Base-by-base conservation (phyloP, 2,888 invertebrate genomes). In the Agrotis ipsilon region DNA sequence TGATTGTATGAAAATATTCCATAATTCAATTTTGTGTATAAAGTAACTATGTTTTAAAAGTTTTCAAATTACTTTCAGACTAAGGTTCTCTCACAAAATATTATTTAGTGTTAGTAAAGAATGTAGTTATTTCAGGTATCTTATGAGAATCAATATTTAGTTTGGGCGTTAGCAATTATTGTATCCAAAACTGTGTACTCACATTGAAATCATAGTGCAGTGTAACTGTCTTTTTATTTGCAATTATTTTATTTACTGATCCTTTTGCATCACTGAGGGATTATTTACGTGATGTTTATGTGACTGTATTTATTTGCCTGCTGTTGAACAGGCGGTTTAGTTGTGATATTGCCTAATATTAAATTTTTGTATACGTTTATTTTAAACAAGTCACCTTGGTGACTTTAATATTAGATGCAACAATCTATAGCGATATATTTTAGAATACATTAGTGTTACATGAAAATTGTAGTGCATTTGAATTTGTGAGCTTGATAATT, bases 311-410 rank as follows among this genome's bases (percentile, higher is more conserved):
- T 94, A 94, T 93, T 94, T 90, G 90, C 88, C 93, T 93, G 92
- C 89, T 60, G 68, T 74, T 59, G 61, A 82, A 80, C 92, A 88
- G 94, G 93, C 85, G 86, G 89, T 95, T 96, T 94, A 95, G 96
- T 96, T 96, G 96, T 96, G 96, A 96, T 96, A 96, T 96, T 93
- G 94, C 90, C 90, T 94, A 94, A 93, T 93, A 87, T 94, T 90
- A 94, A 93, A 89, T 90, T 93, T 94, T 94, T 92, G 96, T 96
- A 96, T 96, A 96, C 96, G 96, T 96, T 96, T 94, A 93, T 90
- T 93, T 94, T 94, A 92, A 92, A 76, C 78, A 74, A 88, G 95
- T 96, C 94, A 92, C 90, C 73, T 65, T 66, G 81, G 92, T 95
- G 96, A 95, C 95, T 91, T 93, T 94, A 95, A 95, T 94, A 66